Evolutionary conservation across 2,888 invertebrate species (phyloP), one percentile per base, ranked within the genome.

Genomic region (Gisinianus flammeolus): DNA sequence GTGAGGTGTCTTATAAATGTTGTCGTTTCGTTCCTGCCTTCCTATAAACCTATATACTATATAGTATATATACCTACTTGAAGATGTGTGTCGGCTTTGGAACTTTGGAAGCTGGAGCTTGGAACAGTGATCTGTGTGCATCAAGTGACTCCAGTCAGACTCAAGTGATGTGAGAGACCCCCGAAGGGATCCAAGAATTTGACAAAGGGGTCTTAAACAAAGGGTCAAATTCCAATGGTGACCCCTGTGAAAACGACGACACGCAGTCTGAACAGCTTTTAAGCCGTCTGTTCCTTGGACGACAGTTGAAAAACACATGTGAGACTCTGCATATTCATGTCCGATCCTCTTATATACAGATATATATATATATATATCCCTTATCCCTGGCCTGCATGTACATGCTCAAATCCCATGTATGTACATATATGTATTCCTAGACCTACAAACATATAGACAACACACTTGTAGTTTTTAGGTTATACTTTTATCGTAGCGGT

Each of bases 181-280:
- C 76, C 70, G 76, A 76, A 70, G 76, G 76, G 70, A 70, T 76
- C 28, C 35, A 83, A 79, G 79, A 81, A 79, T 52, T 76, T 81
- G 82, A 83, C 83, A 83, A 83, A 81, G 74, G 83, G 78, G 76
- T 83, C 82, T 83, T 82, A 83, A 83, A 83, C 83, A 83, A 83
- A 81, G 82, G 83, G 83, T 83, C 83, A 83, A 81, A 83, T 83
- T 83, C 83, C 81, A 79, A 75, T 80, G 81, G 79, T 83, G 83
- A 83, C 83, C 83, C 81, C 79, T 80, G 44, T 19, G 79, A 80
- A 80, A 79, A 82, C 81, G 83, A 81, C 82, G 83, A 82, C 83
- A 82, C 81, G 83, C 83, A 82, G 83, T 79, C 83, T 83, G 80
- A 79, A 81, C 80, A 44, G 69, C 80, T 80, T 80, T 67, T 75